Evolutionary conservation across 1,140 invertebrate genomes (phyloP).

Genomic region (Acromyrmex charruanus): DNA sequence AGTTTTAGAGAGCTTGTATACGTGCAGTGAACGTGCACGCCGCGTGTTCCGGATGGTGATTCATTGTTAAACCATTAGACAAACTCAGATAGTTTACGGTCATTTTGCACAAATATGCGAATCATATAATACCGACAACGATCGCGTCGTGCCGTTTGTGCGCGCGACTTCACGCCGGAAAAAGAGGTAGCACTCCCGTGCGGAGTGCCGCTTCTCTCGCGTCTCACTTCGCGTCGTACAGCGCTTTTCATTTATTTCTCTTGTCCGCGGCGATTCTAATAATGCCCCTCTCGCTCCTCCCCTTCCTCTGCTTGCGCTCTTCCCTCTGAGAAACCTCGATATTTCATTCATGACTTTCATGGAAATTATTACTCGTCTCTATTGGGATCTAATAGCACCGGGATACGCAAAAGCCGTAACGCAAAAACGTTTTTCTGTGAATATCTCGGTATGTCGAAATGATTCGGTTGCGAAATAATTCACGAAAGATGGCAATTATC

Average conservation of each 20-base stretch:
- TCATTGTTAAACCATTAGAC: conserved; percentile 5
- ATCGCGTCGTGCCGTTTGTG: not conserved
- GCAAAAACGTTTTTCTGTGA: not conserved
- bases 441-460: not conserved
- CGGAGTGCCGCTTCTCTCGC: not conserved
- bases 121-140: not conserved
- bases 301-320: not conserved
- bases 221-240: not conserved
- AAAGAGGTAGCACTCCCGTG: not conserved
- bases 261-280: not conserved
- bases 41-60: not conserved
- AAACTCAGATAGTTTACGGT: not conserved
- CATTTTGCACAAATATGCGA: not conserved
- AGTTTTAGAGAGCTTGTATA: not conserved
- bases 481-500: not conserved
- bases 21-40: not conserved
- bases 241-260: not conserved
- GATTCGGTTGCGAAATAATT: not conserved
- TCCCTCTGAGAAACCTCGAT: conserved; percentile 6
- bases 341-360: conserved; percentile 33
- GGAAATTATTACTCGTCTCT: conserved; percentile 17
- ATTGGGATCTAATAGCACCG: not conserved
- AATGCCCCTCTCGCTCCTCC: not conserved
- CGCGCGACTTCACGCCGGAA: not conserved
- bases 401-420: not conserved